Evolutionary conservation across 2,113 vertebrate genomes (phyloP).

Genomic region (Micromys minutus): DNA sequence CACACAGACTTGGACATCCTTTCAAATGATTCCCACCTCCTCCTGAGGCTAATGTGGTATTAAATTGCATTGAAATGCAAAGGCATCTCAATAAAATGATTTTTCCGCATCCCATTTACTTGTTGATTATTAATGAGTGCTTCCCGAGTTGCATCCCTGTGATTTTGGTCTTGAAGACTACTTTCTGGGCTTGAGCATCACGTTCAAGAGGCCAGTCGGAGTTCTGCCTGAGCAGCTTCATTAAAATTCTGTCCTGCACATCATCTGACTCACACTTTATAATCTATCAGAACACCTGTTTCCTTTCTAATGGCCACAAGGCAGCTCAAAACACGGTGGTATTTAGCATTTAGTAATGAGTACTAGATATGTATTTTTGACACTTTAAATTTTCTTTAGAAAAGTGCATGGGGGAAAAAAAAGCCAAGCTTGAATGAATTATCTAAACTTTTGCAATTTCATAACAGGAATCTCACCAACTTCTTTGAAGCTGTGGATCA

Average conservation of each 20-base stretch:
- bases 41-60: conserved; percentile 66
- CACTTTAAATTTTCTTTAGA: conserved; percentile 90
- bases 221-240: conserved; percentile 85
- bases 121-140: conserved; percentile 83
- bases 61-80: conserved; percentile 63
- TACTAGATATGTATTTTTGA: conserved; percentile 91
- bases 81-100: conserved; percentile 77
- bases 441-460: conserved; percentile 83
- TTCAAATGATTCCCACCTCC: conserved; percentile 67
- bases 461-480: conserved; percentile 82
- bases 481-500: conserved; percentile 64
- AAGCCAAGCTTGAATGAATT: conserved; percentile 86
- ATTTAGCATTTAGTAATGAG: conserved; percentile 93
- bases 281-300: conserved; percentile 94
- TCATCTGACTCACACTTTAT: conserved; percentile 92
- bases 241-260: conserved; percentile 90
- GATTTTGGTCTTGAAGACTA: conserved; percentile 86
- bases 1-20: conserved; percentile 60
- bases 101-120: conserved; percentile 73
- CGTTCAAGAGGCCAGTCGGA: conserved; percentile 89
- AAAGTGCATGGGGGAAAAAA: conserved; percentile 80
- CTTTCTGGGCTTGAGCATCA: conserved; percentile 87
- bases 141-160: conserved; percentile 82
- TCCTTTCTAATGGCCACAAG: conserved; percentile 93
- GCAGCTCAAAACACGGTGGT: conserved; percentile 92